These are phyloP conservation scores for Phaonia tiefii DNA, from an alignment of 2,888 invertebrate species.

Conservation along the genomic window DNA sequence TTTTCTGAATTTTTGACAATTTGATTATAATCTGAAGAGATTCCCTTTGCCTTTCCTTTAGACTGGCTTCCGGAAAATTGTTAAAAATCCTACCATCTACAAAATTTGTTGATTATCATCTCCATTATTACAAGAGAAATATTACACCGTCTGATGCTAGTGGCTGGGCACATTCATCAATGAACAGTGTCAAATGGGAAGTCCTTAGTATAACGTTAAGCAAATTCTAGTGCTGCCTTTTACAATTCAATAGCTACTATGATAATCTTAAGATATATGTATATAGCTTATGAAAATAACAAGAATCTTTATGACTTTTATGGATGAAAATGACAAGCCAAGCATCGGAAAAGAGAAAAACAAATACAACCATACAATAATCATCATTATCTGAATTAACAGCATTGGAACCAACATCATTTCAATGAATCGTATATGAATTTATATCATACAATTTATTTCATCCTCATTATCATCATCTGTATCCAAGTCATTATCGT, in stretches of 20 bases:
- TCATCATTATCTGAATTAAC: conserved; percentile 1
- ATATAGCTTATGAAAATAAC: background rate
- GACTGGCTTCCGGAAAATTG: no score
- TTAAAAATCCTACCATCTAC: no score
- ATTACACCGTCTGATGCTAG: background rate
- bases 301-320: conserved; percentile 54
- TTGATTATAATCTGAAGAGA: no score
- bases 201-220: no score
- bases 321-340: conserved; percentile 54
- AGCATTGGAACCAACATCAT: background rate
- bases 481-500: background rate
- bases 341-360: no score
- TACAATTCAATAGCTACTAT: background rate
- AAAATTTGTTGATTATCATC: background rate
- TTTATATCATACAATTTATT: no score
- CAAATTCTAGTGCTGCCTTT: background rate
- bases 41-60: no score
- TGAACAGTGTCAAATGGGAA: conserved; percentile 9
- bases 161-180: conserved; percentile 11
- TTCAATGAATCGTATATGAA: background rate
- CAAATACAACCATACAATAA: conserved; percentile 42
- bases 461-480: conserved; percentile 8
- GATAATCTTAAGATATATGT: conserved; percentile 1
- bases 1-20: no score
- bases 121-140: background rate